Conservation (phyloP, 2,888 invertebrate species). For the Chaitophorus viminalis region DNA sequence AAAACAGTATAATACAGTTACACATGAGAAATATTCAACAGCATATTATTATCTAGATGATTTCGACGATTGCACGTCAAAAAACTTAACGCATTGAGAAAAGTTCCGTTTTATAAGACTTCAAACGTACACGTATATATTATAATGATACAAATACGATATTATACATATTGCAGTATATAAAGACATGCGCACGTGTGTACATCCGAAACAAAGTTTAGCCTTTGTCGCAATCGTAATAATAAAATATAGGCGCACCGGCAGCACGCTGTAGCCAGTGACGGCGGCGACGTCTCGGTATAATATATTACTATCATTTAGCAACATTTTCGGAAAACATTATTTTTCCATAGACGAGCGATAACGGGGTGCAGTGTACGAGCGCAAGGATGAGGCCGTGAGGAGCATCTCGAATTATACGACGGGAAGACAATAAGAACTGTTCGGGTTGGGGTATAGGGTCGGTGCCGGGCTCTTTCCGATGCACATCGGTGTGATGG, state of each 20-base stretch:
- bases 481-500: too few species aligned
- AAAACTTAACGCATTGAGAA: slow-evolving; percentile 1
- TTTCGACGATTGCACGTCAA: slow-evolving; percentile 6
- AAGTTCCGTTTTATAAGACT: slow-evolving; percentile 15
- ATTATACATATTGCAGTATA: too few species aligned
- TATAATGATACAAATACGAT: too few species aligned
- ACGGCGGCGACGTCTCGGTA: neutral
- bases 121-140: neutral
- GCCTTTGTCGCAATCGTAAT: neutral
- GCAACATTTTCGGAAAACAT: neutral
- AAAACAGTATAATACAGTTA: neutral
- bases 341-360: too few species aligned
- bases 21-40: neutral
- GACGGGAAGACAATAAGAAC: neutral
- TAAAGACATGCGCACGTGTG: neutral
- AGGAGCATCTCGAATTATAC: neutral
- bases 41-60: too few species aligned
- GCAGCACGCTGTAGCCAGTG: neutral
- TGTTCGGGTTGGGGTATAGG: too few species aligned
- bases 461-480: too few species aligned
- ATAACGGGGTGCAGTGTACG: too few species aligned
- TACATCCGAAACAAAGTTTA: slow-evolving; percentile 19
- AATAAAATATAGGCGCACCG: neutral
- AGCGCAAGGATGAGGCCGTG: too few species aligned
- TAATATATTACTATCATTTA: neutral